Evolutionary conservation across 2,113 vertebrate species (phyloP).

Genomic region (Odocoileus hemionus): DNA sequence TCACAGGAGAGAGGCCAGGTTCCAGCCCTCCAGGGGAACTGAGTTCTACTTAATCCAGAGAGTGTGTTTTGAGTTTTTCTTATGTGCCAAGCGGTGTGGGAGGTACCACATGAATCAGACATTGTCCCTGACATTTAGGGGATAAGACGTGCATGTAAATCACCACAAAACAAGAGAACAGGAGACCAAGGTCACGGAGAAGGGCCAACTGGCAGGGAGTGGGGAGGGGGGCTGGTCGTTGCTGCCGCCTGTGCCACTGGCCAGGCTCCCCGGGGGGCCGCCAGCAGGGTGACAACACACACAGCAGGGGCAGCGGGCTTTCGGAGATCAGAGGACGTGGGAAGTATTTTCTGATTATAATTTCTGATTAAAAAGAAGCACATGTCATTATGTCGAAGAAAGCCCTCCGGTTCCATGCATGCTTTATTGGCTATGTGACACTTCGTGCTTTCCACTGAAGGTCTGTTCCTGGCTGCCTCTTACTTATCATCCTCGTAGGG

Average conservation of each 20-base stretch:
- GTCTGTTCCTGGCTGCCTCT: rapidly evolving
- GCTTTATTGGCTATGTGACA: rapidly evolving
- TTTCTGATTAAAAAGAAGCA: neutral
- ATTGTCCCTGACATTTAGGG: conserved; percentile 71
- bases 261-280: neutral
- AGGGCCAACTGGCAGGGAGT: rapidly evolving
- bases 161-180: neutral
- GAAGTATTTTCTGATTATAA: neutral
- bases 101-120: conserved; percentile 47
- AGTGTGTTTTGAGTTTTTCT: neutral
- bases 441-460: neutral
- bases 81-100: conserved; percentile 42
- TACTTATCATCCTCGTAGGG: neutral
- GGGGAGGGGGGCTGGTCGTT: rapidly evolving
- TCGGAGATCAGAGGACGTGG: neutral
- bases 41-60: neutral
- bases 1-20: neutral
- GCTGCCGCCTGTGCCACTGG: rapidly evolving
- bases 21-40: neutral
- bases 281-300: neutral
- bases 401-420: neutral
- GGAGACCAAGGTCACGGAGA: neutral
- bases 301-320: rapidly evolving
- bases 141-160: conserved; percentile 5
- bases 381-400: neutral